Conservation (phyloP, 2,888 invertebrate genomes). For the Nectonema munidae region DNA sequence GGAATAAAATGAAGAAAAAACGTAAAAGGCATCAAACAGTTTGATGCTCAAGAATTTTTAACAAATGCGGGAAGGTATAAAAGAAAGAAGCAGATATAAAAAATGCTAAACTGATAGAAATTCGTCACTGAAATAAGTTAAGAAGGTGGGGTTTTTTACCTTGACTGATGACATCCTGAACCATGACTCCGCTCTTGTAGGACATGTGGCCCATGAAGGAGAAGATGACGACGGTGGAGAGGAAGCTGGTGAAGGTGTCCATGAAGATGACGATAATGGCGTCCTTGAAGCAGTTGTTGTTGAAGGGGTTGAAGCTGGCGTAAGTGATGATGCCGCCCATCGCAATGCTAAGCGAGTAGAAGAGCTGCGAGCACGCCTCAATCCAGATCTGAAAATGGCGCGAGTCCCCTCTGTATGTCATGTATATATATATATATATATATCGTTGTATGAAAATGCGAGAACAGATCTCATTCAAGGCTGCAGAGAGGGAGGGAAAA, state of each 20-base stretch:
- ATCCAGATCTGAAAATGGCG: conserved; percentile 37
- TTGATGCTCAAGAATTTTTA: too few species aligned
- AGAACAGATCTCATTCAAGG: too few species aligned
- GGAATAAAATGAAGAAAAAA: too few species aligned
- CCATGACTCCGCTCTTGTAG: conserved; percentile 21
- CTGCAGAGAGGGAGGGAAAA: too few species aligned
- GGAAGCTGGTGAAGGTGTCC: conserved; percentile 38
- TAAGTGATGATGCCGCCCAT: conserved; percentile 43
- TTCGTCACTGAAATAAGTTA: conserved; percentile 23
- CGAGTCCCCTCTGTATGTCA: too few species aligned
- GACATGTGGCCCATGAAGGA: conserved; percentile 28
- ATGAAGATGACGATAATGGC: conserved; percentile 37
- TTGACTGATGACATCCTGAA: conserved; percentile 23
- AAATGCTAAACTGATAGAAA: conserved; percentile 21
- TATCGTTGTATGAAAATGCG: too few species aligned
- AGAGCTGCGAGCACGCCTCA: conserved; percentile 47
- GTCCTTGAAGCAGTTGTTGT: conserved; percentile 30
- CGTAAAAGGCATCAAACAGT: too few species aligned
- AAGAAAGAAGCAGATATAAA: too few species aligned
- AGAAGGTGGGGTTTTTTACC: too few species aligned
- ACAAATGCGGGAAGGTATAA: too few species aligned
- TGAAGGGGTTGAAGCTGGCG: conserved; percentile 32
- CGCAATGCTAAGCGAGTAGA: conserved; percentile 48
- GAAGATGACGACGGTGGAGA: conserved; percentile 45
- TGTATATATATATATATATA: too few species aligned